phyloP scores from a whole-genome alignment of 2,113 vertebrate species.

The Osmerus mordax region DNA sequence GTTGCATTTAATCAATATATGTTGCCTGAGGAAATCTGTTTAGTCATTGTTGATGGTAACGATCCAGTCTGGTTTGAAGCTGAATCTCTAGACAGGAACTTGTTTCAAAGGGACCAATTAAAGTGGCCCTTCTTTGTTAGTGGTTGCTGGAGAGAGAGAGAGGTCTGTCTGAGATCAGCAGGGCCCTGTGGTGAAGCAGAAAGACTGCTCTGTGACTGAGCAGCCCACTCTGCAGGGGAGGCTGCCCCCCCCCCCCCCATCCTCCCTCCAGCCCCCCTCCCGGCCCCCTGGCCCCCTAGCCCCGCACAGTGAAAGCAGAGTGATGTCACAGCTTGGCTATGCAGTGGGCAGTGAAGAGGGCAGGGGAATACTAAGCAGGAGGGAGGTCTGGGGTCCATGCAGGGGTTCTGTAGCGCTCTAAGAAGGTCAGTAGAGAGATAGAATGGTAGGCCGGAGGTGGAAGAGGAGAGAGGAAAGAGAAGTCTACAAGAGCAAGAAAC shows the following conservation, averaged over 20 bases:
- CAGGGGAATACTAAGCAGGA: slow-evolving; percentile 26
- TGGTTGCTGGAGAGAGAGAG: slow-evolving; percentile 11
- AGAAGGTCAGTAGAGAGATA: not conserved
- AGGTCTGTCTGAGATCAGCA: slow-evolving; percentile 8
- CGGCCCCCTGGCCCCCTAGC: slow-evolving; percentile 25
- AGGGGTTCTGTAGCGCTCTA: not conserved
- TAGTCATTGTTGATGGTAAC: not conserved
- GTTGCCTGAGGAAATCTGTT: not conserved
- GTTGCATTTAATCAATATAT: not conserved
- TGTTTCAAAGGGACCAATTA: slow-evolving; percentile 50
- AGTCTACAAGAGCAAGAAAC: too few species aligned
- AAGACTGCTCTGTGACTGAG: not conserved
- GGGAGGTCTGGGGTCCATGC: slow-evolving; percentile 1
- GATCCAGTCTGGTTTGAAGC: slow-evolving; percentile 15
- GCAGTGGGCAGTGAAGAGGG: slow-evolving; percentile 33
- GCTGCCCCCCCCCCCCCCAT: slow-evolving; percentile 4
- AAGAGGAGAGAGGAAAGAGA: not conserved
- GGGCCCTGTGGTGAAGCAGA: not conserved
- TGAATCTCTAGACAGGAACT: slow-evolving; percentile 6
- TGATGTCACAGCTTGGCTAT: slow-evolving; percentile 53
- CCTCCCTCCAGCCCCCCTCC: slow-evolving; percentile 18
- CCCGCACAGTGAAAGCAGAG: slow-evolving; percentile 27
- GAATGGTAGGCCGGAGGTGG: not conserved
- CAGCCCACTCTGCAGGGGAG: not conserved
- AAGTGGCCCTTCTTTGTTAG: not conserved